A percentile compares a stretch with the other conserved stretches of the same genome.
phyloP scores from a whole-genome alignment of 1,140 invertebrate genomes.

The Rhagoletis zephyria region DNA sequence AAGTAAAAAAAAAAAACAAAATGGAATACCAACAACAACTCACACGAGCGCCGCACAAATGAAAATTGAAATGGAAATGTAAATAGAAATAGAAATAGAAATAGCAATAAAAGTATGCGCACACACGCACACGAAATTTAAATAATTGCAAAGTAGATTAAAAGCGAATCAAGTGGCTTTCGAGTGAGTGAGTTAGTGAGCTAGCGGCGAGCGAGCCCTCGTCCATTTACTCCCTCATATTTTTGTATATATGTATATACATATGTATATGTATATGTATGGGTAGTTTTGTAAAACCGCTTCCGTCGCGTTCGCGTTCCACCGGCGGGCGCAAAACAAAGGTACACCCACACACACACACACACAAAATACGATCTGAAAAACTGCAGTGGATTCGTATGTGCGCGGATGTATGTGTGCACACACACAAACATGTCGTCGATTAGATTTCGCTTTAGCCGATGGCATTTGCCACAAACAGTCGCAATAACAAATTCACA shows the following conservation, averaged over 20 bases:
- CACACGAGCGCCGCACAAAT: neutral
- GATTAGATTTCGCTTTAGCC: neutral
- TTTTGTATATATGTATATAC: neutral
- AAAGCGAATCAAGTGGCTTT: constrained; percentile 59
- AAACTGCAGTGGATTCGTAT: neutral
- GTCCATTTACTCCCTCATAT: neutral
- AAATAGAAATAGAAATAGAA: constrained; percentile 18
- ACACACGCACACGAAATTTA: constrained; percentile 53
- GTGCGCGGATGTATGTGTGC: neutral
- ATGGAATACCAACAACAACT: neutral
- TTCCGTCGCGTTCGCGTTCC: neutral
- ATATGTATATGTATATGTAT: neutral
- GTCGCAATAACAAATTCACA: too few relatives aligned
- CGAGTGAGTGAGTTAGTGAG: neutral
- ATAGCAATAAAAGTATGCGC: neutral
- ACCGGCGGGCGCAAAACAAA: neutral
- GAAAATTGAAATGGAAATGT: constrained; percentile 27
- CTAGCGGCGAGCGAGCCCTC: neutral
- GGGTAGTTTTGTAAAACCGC: neutral
- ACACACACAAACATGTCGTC: neutral
- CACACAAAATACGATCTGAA: neutral
- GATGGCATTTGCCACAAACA: neutral
- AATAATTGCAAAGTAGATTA: constrained; percentile 60
- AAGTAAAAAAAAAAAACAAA: neutral
- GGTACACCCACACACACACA: neutral